Percentiles rank a stretch among this genome's conserved stretches.
These are phyloP conservation scores for Chrysolina oricalcia DNA, from an alignment of 2,888 invertebrate genomes.

Conservation along the genomic window DNA sequence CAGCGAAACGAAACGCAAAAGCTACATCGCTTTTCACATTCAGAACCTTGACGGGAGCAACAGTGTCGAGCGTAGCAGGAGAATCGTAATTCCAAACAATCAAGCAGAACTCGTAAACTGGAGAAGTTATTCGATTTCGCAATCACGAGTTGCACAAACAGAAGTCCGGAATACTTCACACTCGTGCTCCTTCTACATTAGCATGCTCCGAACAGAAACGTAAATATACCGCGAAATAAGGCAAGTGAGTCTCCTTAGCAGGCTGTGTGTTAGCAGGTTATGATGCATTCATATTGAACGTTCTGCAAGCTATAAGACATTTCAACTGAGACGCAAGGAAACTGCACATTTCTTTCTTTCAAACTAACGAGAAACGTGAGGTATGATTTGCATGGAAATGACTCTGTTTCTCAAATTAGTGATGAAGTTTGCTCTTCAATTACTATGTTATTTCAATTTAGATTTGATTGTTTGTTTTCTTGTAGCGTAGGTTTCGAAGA, in stretches of 20 bases:
- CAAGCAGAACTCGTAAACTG: slow-evolving; percentile 35
- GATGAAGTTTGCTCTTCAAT: too few relatives aligned
- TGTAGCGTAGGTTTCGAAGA: too few relatives aligned
- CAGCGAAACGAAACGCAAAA: not conserved
- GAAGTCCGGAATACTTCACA: slow-evolving; percentile 23
- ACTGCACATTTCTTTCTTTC: not conserved
- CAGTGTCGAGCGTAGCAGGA: slow-evolving; percentile 4
- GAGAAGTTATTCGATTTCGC: slow-evolving; percentile 35
- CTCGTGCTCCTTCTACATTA: slow-evolving; percentile 34
- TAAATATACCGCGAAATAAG: slow-evolving; percentile 28
- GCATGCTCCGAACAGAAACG: slow-evolving; percentile 24
- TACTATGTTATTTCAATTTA: too few relatives aligned
- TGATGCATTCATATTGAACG: slow-evolving; percentile 26
- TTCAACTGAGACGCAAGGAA: not conserved
- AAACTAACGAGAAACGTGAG: too few relatives aligned
- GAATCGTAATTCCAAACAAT: slow-evolving; percentile 27
- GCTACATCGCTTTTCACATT: not conserved
- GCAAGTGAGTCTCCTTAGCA: slow-evolving; percentile 32
- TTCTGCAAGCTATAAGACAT: not conserved
- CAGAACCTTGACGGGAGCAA: too few relatives aligned
- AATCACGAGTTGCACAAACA: slow-evolving; percentile 27
- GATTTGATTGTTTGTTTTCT: too few relatives aligned
- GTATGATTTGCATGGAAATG: too few relatives aligned
- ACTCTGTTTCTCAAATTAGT: too few relatives aligned
- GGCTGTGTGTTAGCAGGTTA: slow-evolving; percentile 29